phyloP scores from a whole-genome alignment of 2,113 vertebrate species.

The Parus major region DNA sequence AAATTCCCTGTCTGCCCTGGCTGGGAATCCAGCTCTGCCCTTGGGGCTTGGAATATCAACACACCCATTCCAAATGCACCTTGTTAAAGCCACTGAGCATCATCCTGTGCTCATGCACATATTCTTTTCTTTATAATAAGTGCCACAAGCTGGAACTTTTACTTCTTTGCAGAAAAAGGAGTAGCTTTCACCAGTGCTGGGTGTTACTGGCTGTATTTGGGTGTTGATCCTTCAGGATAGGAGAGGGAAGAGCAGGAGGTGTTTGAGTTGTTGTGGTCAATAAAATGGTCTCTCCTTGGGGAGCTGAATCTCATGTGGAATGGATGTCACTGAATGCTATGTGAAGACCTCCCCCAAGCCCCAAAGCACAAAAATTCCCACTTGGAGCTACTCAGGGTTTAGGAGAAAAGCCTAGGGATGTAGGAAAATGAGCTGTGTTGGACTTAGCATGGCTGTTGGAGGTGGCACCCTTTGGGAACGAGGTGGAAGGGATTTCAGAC shows the following conservation, averaged over 20 bases:
- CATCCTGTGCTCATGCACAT: neutral
- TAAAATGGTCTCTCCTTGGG: neutral
- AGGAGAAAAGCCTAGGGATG: too few species aligned
- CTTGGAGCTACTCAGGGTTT: neutral
- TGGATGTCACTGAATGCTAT: neutral
- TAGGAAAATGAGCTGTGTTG: neutral
- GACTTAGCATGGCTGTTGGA: neutral
- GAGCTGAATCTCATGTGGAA: neutral
- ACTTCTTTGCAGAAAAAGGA: neutral
- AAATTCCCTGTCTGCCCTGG: neutral
- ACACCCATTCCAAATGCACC: neutral
- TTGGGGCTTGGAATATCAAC: neutral
- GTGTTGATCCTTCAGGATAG: neutral
- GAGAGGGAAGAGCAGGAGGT: neutral
- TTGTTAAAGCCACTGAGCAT: neutral
- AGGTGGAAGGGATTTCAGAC: neutral
- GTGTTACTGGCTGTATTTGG: neutral
- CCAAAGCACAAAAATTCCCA: neutral
- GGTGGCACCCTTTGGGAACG: neutral
- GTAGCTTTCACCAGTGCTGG: neutral
- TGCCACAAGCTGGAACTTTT: neutral
- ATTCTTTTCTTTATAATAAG: neutral
- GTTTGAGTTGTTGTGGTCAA: neutral
- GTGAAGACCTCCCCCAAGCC: neutral
- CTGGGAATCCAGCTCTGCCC: neutral